Evolutionary conservation across 2,113 vertebrate genomes (phyloP).

Genomic region (Sceloporus tristichus): DNA sequence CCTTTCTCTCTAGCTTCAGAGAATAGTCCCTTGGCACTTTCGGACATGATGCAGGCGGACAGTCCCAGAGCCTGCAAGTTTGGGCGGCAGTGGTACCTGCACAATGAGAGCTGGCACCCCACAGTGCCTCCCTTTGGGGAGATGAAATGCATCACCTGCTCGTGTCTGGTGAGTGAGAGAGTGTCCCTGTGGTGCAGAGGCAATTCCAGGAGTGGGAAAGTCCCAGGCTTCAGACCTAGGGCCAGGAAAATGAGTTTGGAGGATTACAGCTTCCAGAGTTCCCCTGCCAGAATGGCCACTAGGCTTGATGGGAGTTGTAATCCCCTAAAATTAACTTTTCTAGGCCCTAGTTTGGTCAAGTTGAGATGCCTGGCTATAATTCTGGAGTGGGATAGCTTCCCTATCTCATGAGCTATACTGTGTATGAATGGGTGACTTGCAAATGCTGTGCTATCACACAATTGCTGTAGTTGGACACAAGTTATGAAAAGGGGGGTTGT

Average conservation of each 20-base stretch:
- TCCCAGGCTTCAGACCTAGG: too few relatives aligned
- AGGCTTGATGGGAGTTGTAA: not conserved
- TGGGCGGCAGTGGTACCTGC: conserved; percentile 93
- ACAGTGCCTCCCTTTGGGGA: conserved; percentile 91
- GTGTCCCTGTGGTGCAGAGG: not conserved
- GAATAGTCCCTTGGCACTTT: conserved; percentile 74
- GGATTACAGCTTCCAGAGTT: not conserved
- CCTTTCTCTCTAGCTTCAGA: conserved; percentile 73
- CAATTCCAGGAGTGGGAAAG: not conserved
- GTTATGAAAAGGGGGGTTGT: not conserved
- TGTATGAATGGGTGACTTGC: not conserved
- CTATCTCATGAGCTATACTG: not conserved
- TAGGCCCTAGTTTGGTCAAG: too few relatives aligned
- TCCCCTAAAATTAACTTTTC: not conserved
- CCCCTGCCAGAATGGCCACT: not conserved
- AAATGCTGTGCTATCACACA: not conserved
- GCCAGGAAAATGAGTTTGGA: not conserved
- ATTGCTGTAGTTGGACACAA: not conserved
- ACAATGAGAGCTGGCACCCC: conserved; percentile 96
- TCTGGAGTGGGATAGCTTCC: not conserved
- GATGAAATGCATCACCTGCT: conserved; percentile 98
- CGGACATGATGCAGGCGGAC: conserved; percentile 94
- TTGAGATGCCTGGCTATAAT: not conserved
- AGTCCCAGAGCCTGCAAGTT: conserved; percentile 92
- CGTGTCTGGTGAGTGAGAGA: conserved; percentile 91